Base-by-base conservation (phyloP, 2,797 vertebrate species). In the Pangasius sanitwongsei region DNA sequence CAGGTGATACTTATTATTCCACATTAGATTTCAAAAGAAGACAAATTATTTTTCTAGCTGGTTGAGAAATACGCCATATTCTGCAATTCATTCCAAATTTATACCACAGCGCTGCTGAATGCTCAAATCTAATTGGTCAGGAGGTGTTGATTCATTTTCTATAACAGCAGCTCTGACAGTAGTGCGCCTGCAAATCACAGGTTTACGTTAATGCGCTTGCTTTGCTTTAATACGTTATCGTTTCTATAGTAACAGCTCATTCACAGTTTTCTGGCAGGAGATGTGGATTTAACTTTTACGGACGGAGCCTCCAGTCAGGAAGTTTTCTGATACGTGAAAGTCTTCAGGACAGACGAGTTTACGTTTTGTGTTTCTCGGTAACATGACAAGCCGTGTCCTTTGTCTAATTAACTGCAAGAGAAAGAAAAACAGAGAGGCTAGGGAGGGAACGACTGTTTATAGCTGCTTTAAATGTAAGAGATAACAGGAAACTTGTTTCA, bases 1-100 rank as follows among this genome's bases (percentile, higher is more conserved):
- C 82, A 31, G 82, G 41, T 83, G 82, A n/a, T 83, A 48, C 82
- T 83, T 83, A 65, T 48, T 65, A 83, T 83, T 83, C 82, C 15
- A 18, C 8, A 28, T 15, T 25, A 6, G 34, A 48, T 65, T 65
- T 65, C 28, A 18, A 8, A 65, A 31, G 59, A 48, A 65, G 25
- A 83, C 25, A 25, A 8, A 61, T 83, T 8, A 41, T 83, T 83
- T 28, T 61, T 41, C 34, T 63, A 41, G 55, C 80, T 12, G 80
- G 20, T 44, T 28, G 23, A 83, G 37, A 83, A 61, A 28, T 3
- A 25, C 13, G 11, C 15, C 25, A 2, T 65, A 4, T 65, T n/a
- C 37, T 0, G 31, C 4, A 63, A 0, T 44, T 83, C 25, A 13
- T 34, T 83, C 31, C 57, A 34, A 31, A 6, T 7, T 25, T 18